Base-by-base conservation (phyloP, 2,888 invertebrate species). In the Endomychus coccineus region DNA sequence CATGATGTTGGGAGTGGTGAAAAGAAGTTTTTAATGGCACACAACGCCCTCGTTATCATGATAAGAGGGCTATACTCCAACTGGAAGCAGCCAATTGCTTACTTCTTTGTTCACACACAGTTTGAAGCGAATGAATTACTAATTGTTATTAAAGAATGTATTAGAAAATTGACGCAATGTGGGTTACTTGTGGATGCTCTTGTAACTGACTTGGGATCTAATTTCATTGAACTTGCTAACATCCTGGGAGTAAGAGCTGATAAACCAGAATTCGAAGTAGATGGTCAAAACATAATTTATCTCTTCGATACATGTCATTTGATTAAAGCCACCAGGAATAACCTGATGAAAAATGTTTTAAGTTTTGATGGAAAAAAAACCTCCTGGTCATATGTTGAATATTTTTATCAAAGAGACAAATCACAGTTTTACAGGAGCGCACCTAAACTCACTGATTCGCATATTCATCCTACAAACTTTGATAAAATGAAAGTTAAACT, bases 361-460 rank as follows among this genome's bases (percentile, higher is more conserved):
- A 12, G 22, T 17, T 43, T 31, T n/a, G 28, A 32, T 4, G 16
- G 14, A 17, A 24, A 36, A 14, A 16, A 7, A 13, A 39, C 39
- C 16, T 32, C 32, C 19, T 47, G 45, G 43, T 16, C 39, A 16
- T 27, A 44, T 23, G 40, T 47, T 9, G 15, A 32, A 12, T 9
- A 11, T 30, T 42, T 46, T 19, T 47, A 50, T 39, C 28, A 47
- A 7, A 12, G 28, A 2, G 44, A 49, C 19, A 44, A 45, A 19
- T 15, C 12, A 24, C 36, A 40, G 21, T 17, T 24, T 13, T 16
- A 38, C 10, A 29, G 44, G 32, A 12, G 35, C 12, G 44, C 38
- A 7, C 39, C 45, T 2, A 49, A 43, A 38, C 29, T 49, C 4
- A 49, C 46, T 6, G 41, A 49, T 23, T 21, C 40, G 4, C 48